phyloP scores from a whole-genome alignment of 1,140 invertebrate genomes.

The Drosophila aff. region DNA sequence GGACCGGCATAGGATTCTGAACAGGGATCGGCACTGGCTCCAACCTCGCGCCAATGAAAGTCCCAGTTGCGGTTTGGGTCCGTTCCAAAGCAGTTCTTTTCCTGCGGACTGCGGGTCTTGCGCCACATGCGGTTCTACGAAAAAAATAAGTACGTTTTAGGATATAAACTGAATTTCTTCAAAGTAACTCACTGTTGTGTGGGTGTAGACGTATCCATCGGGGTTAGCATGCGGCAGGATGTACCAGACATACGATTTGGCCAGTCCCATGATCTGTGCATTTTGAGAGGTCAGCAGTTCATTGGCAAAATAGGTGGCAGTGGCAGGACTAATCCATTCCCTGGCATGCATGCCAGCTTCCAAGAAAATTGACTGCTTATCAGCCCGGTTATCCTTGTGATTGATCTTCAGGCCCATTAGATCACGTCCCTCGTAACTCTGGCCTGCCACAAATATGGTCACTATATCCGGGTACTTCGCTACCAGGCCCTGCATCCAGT shows the following conservation, averaged over 20 bases:
- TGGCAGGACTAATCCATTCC: constrained; percentile 92
- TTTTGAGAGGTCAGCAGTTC: constrained; percentile 87
- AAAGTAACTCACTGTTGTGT: constrained; percentile 74
- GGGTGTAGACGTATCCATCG: constrained; percentile 92
- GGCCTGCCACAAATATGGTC: constrained; percentile 86
- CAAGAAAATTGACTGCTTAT: constrained; percentile 85
- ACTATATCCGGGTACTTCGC: constrained; percentile 85
- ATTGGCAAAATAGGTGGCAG: constrained; percentile 89
- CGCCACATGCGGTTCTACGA: constrained; percentile 89
- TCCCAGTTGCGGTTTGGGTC: constrained; percentile 92
- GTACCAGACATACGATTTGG: constrained; percentile 89
- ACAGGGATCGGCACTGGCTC: constrained; percentile 89
- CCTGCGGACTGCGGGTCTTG: constrained; percentile 88
- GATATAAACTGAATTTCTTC: neutral
- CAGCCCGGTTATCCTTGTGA: constrained; percentile 44
- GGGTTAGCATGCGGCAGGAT: constrained; percentile 90
- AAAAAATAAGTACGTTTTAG: too few species aligned
- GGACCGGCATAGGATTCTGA: constrained; percentile 89
- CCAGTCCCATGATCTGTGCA: constrained; percentile 84
- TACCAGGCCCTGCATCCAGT: constrained; percentile 84
- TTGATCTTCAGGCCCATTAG: constrained; percentile 88
- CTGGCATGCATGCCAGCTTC: constrained; percentile 89
- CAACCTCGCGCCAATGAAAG: constrained; percentile 88
- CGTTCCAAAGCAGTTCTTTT: constrained; percentile 87
- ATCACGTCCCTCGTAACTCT: constrained; percentile 87